Percentiles rank a stretch among this genome's conserved stretches.
Conservation (phyloP, 2,888 invertebrate species). For the Cephus pygmeus region DNA sequence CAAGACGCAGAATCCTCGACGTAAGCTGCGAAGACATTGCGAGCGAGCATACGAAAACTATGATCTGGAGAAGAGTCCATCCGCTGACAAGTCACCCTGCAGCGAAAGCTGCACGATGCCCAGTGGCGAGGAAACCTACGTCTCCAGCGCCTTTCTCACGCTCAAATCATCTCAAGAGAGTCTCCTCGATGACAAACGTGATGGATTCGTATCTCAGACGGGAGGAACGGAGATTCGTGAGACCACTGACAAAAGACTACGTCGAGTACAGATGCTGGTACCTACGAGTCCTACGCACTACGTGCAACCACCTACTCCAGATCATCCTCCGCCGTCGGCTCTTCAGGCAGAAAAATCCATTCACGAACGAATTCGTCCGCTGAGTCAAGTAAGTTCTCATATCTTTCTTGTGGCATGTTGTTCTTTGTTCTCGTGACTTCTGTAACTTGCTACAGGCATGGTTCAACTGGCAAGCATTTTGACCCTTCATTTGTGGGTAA, state of each 20-base stretch:
- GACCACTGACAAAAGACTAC: constrained; percentile 60
- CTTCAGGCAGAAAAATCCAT: constrained; percentile 89
- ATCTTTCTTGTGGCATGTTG: neutral
- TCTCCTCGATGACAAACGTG: constrained; percentile 70
- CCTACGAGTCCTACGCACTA: constrained; percentile 92
- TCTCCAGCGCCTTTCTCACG: constrained; percentile 70
- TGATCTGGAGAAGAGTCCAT: constrained; percentile 68
- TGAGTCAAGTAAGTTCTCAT: constrained; percentile 83
- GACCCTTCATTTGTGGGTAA: neutral
- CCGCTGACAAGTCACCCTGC: constrained; percentile 67
- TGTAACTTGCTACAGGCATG: neutral
- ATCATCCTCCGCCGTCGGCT: constrained; percentile 93
- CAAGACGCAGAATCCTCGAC: constrained; percentile 78
- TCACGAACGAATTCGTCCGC: constrained; percentile 87
- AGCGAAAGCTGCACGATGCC: constrained; percentile 50
- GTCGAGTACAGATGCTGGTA: constrained; percentile 65
- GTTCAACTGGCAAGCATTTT: neutral
- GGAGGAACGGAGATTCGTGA: constrained; percentile 45
- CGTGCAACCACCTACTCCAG: constrained; percentile 92
- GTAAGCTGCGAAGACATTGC: constrained; percentile 75
- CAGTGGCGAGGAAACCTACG: constrained; percentile 64
- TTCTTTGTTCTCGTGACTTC: neutral
- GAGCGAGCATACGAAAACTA: constrained; percentile 73
- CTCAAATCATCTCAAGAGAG: constrained; percentile 73
- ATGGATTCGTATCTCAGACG: constrained; percentile 66